Conservation (phyloP, 2,888 invertebrate genomes). For the Rhaphigaster nebulosa region DNA sequence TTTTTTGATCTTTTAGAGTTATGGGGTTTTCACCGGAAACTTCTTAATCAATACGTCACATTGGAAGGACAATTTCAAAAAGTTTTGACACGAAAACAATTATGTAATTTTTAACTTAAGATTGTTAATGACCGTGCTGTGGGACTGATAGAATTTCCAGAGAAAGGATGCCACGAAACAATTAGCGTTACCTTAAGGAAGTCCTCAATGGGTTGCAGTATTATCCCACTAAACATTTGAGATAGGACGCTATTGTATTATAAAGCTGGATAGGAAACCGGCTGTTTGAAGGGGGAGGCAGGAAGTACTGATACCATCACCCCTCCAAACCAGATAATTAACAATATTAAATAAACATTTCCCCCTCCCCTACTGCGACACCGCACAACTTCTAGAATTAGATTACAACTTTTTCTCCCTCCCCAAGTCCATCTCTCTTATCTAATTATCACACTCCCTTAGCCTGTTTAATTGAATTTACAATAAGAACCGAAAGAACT, state of each 20-base stretch:
- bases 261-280: neutral
- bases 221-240: neutral
- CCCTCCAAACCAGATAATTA: conserved; percentile 41
- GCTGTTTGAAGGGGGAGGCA: neutral
- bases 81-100: too few relatives aligned
- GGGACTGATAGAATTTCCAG: neutral
- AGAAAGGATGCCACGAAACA: neutral
- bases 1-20: too few relatives aligned
- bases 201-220: neutral
- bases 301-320: neutral
- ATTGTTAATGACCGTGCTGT: neutral
- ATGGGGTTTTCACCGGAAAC: too few relatives aligned
- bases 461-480: conserved; percentile 59
- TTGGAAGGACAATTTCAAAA: too few relatives aligned
- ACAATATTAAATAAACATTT: conserved; percentile 58
- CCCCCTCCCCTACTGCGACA: neutral
- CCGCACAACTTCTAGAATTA: conserved; percentile 53
- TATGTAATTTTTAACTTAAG: too few relatives aligned
- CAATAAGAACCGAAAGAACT: conserved; percentile 49
- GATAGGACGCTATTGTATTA: neutral
- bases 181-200: neutral
- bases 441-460: conserved; percentile 58
- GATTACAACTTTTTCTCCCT: conserved; percentile 51
- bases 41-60: too few relatives aligned
- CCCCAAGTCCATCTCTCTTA: conserved; percentile 33